A percentile compares a stretch with the other conserved stretches of the same genome.
phyloP scores from a whole-genome alignment of 2,888 invertebrate genomes.

The Orthonychiurus folsomi region DNA sequence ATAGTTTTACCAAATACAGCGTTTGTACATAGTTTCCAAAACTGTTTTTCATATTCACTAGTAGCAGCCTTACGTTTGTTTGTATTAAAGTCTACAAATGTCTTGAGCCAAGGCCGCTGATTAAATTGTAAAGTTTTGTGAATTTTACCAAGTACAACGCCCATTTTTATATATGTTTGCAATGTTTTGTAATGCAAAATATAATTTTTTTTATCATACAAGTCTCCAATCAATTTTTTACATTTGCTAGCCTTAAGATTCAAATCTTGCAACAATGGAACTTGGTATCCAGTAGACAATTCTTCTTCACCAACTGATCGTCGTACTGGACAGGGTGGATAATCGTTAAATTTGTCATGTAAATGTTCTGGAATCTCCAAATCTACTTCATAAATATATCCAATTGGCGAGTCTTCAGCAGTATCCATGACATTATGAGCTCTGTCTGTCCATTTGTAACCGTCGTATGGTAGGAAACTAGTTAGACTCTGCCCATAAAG shows the following conservation, averaged over 20 bases:
- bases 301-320: background rate
- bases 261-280: constrained; percentile 5
- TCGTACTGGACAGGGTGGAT: constrained; percentile 11
- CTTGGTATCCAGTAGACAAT: constrained; percentile 12
- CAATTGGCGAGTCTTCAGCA: background rate
- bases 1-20: constrained; percentile 7
- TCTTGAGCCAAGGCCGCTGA: constrained; percentile 16
- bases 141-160: constrained; percentile 15
- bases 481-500: constrained; percentile 8
- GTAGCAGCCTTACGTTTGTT: constrained; percentile 5
- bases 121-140: constrained; percentile 18
- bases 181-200: constrained; percentile 19
- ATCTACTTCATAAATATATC: constrained; percentile 15
- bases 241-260: background rate
- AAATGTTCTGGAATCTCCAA: background rate
- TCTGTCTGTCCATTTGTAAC: background rate
- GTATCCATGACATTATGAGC: no score
- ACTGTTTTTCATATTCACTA: constrained; percentile 15
- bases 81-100: constrained; percentile 18
- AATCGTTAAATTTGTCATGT: constrained; percentile 8
- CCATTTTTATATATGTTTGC: constrained; percentile 16
- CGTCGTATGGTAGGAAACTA: background rate
- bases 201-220: constrained; percentile 16
- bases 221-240: constrained; percentile 8
- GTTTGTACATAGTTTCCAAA: constrained; percentile 35